Evolutionary conservation across 2,888 invertebrate genomes (phyloP), one percentile per base, ranked within the genome.

Genomic region (Leptinotarsa rubiginosa): DNA sequence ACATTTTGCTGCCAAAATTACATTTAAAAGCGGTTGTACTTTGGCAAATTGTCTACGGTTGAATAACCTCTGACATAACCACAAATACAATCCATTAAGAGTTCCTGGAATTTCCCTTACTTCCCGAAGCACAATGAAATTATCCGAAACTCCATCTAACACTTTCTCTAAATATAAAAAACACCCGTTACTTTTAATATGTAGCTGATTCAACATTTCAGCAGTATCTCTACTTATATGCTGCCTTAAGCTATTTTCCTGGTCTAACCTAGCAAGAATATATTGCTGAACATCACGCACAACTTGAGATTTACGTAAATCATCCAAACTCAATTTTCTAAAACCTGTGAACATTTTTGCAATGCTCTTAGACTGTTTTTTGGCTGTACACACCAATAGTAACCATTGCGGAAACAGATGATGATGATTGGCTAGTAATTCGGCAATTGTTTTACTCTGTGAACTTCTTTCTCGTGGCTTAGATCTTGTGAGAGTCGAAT

Each of bases 151-250:
- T 0, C 97, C 97, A 82, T 98, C 97, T 65, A 97, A 87, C 0
- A 97, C 91, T 88, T 96, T 95, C 85, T 96, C 96, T 77, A 96
- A 87, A 82, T 96, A 97, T 4, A 97, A 90, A 78, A 97, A 93
- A 82, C 96, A 97, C 0, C 97, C 98, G 84, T 98, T 97, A 85
- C 97, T 97, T 88, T 98, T 98, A 82, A 98, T 98, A 84, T 98
- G 94, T 56, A 98, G 89, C 84, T 97, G 97, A 87, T 98, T 98
- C 3, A 98, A 88, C 87, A 97, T 97, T 80, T 98, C 97, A 0
- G 98, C 98, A 0, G 97, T 97, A 84, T 96, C 96, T 72, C 94
- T 90, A 59, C 96, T 96, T 77, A 98, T 93, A 84, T 97, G 96
- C 76, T 96, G 96, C 52, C 96, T 90, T 12, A 98, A 90, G 47